Evolutionary conservation across 2,888 invertebrate genomes (phyloP), one percentile per base, ranked within the genome.

Genomic region (Drosophila anceps): DNA sequence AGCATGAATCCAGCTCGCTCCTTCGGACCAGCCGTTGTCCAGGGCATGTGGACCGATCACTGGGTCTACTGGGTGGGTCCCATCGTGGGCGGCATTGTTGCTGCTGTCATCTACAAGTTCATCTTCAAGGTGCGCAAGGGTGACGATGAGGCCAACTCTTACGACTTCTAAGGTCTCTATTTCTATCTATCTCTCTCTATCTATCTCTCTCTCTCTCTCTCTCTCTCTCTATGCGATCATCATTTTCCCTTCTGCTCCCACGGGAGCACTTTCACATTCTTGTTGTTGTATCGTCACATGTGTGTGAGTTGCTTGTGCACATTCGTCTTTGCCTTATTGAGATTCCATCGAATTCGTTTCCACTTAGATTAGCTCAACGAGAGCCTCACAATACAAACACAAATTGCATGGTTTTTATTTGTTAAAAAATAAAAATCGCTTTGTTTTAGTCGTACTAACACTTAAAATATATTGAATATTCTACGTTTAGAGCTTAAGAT

Each of bases 1-100:
- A 97, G 98, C 92, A 98, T 98, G 98, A 98, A 98, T 93, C 98
- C 98, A 0, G 98, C 98, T 0, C 95, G 98, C 77, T 96, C 96
- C 58, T 96, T 98, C 91, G 98, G 98, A 27, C 97, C 97, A 0
- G 97, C 98, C 24, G 95, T 97, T 12, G 95, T 98, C 44, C 95
- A 95, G 93, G 95, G 95, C 57, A 90, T 93, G 63, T 98, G 97
- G 96, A 93, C 94, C 1, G 91, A 96, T 79, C 98, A 98, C 88
- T 98, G 98, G 98, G 95, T 98, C 4, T 98, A 97, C 93, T 98
- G 98, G 98, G 95, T 96, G 48, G 98, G 98, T 3, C 98, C 98
- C 5, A 94, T 96, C 76, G 92, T 95, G 31, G 98, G 98, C 4
- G 98, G 96, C 15, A 94, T 96, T 57, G 91, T 95, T 8, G 97